phyloP scores from a whole-genome alignment of 2,113 vertebrate species.

The Rhynchopsitta pachyrhyncha region DNA sequence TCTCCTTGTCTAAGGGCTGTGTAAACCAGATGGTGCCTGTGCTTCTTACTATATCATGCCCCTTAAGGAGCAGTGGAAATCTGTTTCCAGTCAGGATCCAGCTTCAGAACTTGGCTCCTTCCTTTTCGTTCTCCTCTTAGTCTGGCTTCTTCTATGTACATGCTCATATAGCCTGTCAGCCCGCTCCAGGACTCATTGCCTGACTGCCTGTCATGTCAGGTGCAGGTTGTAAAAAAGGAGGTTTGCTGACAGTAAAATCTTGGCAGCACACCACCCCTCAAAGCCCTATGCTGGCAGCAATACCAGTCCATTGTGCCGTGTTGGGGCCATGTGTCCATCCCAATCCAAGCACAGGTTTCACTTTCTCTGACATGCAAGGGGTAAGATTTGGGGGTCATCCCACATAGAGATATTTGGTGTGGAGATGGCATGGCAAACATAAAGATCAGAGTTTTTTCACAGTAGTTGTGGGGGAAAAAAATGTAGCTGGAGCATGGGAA shows the following conservation, averaged over 20 bases:
- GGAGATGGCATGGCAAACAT: not conserved
- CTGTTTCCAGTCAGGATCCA: not conserved
- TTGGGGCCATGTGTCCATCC: not conserved
- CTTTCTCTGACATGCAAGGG: not conserved
- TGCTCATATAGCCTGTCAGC: accelerated
- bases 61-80: not conserved
- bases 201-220: accelerated
- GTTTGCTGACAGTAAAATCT: not conserved
- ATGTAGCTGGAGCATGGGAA: not conserved
- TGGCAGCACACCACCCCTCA: not conserved
- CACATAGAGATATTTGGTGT: not conserved
- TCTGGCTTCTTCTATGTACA: not conserved
- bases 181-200: not conserved
- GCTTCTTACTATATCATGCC: not conserved
- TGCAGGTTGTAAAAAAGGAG: not conserved
- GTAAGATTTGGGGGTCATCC: accelerated
- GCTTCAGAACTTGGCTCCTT: not conserved
- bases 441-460: not conserved
- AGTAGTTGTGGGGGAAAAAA: not conserved
- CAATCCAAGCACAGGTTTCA: not conserved
- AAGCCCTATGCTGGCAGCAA: accelerated
- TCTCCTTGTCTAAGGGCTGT: not conserved
- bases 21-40: not conserved
- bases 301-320: accelerated
- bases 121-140: not conserved